A percentile compares a stretch with the other conserved stretches of the same genome.
phyloP scores from a whole-genome alignment of 2,888 invertebrate genomes.

The Tupiocoris notatus region DNA sequence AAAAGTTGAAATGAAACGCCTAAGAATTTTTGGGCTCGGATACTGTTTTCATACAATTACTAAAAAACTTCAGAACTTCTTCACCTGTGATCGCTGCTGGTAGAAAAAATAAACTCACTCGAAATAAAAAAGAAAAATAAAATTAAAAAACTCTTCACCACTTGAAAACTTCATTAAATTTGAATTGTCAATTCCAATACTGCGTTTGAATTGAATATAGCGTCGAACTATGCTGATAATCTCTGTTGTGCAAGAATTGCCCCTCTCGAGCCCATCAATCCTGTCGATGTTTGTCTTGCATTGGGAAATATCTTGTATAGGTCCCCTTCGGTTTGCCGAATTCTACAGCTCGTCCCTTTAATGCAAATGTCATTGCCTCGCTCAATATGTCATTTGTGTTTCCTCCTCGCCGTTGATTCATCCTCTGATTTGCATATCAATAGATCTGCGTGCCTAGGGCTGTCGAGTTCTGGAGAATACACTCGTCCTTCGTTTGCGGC shows the following conservation, averaged over 20 bases:
- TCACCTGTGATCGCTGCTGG: no score
- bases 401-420: conserved; percentile 8
- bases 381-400: conserved; percentile 1
- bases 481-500: not conserved
- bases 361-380: conserved; percentile 1
- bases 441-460: not conserved
- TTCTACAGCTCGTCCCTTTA: not conserved
- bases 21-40: no score
- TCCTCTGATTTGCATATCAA: conserved; percentile 7
- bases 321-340: not conserved
- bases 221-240: no score
- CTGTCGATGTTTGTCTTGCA: not conserved
- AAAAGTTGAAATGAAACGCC: no score
- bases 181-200: no score
- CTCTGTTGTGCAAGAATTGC: not conserved
- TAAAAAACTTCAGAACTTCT: no score
- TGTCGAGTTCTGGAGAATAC: not conserved
- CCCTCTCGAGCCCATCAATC: not conserved
- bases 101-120: no score
- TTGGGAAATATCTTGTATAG: not conserved
- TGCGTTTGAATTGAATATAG: no score
- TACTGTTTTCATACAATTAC: no score
- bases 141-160: no score
- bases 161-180: no score
- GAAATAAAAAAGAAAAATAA: no score